phyloP scores from a whole-genome alignment of 1,140 invertebrate species.

The Papilio xuthus region DNA sequence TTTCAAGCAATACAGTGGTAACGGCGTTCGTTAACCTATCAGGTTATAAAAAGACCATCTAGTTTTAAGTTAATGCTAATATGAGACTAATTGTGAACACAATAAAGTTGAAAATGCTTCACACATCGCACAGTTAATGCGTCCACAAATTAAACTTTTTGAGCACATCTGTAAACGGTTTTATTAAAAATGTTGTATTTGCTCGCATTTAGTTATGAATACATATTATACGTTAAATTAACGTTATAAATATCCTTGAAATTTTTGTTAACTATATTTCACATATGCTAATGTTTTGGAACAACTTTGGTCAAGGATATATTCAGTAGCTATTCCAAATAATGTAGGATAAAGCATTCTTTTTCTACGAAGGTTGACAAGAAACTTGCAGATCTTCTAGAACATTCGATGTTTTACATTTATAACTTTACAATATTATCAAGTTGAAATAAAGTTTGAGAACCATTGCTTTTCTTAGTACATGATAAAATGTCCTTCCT shows the following conservation, averaged over 20 bases:
- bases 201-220: neutral
- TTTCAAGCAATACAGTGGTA: too few relatives aligned
- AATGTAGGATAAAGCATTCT: neutral
- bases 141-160: neutral
- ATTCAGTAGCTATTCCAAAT: neutral
- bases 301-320: neutral
- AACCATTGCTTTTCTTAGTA: too few relatives aligned
- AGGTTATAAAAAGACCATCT: neutral
- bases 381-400: neutral
- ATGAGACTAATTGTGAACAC: neutral
- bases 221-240: neutral
- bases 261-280: neutral
- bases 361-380: neutral
- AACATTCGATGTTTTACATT: too few relatives aligned
- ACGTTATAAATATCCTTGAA: slow-evolving; percentile 4
- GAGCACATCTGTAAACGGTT: neutral
- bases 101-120: neutral
- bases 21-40: neutral
- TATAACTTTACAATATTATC: too few relatives aligned
- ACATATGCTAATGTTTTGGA: neutral
- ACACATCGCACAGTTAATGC: too few relatives aligned
- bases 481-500: neutral
- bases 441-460: too few relatives aligned
- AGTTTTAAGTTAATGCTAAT: neutral
- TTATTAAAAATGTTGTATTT: neutral